Conservation (phyloP, 2,797 vertebrate genomes). For the Pelochelys cantorii region DNA sequence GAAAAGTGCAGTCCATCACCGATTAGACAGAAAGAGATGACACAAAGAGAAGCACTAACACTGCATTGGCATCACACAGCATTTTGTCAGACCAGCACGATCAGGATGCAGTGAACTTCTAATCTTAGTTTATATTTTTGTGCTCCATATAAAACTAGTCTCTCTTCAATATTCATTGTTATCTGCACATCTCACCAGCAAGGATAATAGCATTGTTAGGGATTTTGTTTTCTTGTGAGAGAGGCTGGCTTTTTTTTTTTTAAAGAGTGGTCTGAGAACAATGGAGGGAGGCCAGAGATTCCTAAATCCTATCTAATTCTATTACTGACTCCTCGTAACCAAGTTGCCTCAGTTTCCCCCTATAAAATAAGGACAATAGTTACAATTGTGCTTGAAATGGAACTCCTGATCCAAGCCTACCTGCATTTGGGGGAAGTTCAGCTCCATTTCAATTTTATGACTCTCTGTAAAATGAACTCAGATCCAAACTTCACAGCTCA, state of each 20-base stretch:
- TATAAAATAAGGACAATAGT: not conserved
- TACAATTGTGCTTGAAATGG: not conserved
- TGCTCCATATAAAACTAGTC: not conserved
- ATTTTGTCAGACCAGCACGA: not conserved
- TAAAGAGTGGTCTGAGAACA: not conserved
- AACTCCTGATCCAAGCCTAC: not conserved
- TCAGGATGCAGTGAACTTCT: not conserved
- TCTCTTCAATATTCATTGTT: not conserved
- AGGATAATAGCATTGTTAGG: not conserved
- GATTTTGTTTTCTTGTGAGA: conserved; percentile 35
- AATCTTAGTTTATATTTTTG: not conserved
- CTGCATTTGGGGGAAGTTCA: not conserved
- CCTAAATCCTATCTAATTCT: not conserved
- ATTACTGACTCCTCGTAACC: not conserved
- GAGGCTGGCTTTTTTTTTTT: conserved; percentile 6
- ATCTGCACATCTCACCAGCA: not conserved
- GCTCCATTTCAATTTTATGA: not conserved
- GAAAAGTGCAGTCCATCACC: conserved; percentile 13
- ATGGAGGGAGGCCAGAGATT: not conserved
- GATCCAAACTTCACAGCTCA: conserved; percentile 39
- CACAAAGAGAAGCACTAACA: not conserved
- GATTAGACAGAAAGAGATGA: conserved; percentile 43
- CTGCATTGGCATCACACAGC: not conserved
- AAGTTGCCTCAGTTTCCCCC: not conserved
- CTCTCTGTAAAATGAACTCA: conserved; percentile 3